Conservation (phyloP, 2,888 invertebrate species). For the Agriopis marginaria region DNA sequence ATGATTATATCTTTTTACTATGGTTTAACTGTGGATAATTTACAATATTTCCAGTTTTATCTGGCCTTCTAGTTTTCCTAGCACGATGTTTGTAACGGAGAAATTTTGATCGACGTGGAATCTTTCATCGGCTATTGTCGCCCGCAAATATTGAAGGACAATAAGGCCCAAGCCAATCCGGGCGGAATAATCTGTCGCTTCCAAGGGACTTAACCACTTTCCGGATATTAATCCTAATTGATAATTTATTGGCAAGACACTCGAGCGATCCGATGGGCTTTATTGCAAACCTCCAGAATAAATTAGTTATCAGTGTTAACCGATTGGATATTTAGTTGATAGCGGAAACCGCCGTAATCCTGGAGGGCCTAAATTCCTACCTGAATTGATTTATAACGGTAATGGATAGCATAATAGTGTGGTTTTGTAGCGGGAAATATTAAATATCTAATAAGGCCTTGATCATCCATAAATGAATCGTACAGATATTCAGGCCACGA, state of each 20-base stretch:
- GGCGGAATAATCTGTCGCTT: constrained; percentile 51
- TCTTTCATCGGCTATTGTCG: not conserved
- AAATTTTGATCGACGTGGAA: not conserved
- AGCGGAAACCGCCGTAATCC: not conserved
- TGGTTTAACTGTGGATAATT: not conserved
- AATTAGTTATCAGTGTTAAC: constrained; percentile 37
- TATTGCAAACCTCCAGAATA: constrained; percentile 38
- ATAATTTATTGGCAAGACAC: constrained; percentile 53
- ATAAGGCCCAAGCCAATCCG: constrained; percentile 16
- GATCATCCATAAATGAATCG: not conserved
- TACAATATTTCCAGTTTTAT: not conserved
- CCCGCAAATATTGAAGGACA: not conserved
- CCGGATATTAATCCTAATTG: constrained; percentile 53
- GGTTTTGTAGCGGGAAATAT: not conserved
- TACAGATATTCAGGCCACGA: too few relatives aligned
- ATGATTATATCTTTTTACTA: too few relatives aligned
- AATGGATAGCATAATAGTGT: not conserved
- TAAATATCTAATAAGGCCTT: not conserved
- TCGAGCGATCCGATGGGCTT: constrained; percentile 30
- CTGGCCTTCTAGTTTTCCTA: not conserved
- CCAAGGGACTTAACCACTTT: constrained; percentile 43
- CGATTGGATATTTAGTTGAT: constrained; percentile 27
- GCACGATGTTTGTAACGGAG: not conserved
- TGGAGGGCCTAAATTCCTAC: not conserved
- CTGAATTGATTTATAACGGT: constrained; percentile 4